Base-by-base conservation (phyloP, 2,888 invertebrate genomes). In the Drosophila formosana region DNA sequence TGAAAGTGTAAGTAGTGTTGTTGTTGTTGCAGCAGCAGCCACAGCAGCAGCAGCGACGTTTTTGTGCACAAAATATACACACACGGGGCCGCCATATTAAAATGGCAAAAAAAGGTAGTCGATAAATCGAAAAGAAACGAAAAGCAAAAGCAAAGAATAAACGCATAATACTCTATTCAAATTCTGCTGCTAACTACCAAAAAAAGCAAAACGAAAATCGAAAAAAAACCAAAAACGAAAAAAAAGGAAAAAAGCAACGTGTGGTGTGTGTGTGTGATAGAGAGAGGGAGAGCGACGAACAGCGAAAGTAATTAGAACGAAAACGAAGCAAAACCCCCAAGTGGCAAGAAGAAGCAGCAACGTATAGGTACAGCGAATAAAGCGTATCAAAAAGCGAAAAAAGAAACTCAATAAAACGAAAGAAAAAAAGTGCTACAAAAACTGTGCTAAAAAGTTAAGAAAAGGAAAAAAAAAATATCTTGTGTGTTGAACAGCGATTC, bases 1-100 rank as follows among this genome's bases (percentile, higher is more conserved):
- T 80, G 79, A 80, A 80, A 80, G 79, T 80, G 79, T 80, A 80
- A 81, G 80, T 80, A 78, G 81, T 80, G 79, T 80, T 78, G 73
- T 57, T 67, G 73, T 50, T 72, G 72, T 55, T 47, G 68, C 43
- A 49, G 39, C 23, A 47, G 52, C 46, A 53, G 32, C 74, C 18
- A 18, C 18, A 63, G 66, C 55, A 72, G 75, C 67, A 75, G 75
- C 65, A 75, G 69, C 78, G 53, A 72, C 66, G 78, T 70, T 74
- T 79, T 79, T 72, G 75, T 80, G 73, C 75, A 80, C 78, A 78
- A 80, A 18, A 18, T 18, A 18, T 76, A 80, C 78, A 76, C 69
- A 75, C 70, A 73, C 70, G 73, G 67, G 73, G 67, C 80, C 79
- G 79, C 79, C 79, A 80, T 78, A 75, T 78, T 77, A 77, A 77